Base-by-base conservation (phyloP, 1,140 invertebrate genomes). In the Ostrea edulis region DNA sequence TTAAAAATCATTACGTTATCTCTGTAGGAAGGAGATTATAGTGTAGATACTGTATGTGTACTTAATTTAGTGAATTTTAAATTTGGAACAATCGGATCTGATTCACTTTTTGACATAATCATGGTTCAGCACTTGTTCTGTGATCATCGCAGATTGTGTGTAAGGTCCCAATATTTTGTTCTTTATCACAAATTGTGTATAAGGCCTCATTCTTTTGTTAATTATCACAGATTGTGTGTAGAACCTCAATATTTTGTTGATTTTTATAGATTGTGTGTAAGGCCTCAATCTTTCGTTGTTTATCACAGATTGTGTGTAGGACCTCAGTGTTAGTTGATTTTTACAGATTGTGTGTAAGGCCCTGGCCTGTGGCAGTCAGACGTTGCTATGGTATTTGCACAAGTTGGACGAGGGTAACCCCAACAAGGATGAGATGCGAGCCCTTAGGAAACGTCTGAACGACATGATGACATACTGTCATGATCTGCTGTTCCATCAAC, bases 341-440 rank as follows among this genome's bases (percentile, higher is more conserved):
- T 90, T 90, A 22, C 96, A 98, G 96, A 97, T 98, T 85, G 96
- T 98, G 52, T 97, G 98, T 91, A 98, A 98, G 94, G 98, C 97
- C 88, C 97, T 99, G 89, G 97, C 97, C 90, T 96, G 97, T 29
- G 98, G 97, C 92, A 98, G 97, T 93, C 98, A 97, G 95, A 97
- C 97, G 0, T 96, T 99, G 68, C 96, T 98, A 88, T 99, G 98
- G 98, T 97, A 97, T 90, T 96, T 98, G 86, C 96, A 97, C 93
- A 96, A 97, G 90, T 93, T 98, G 20, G 97, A 98, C 95, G 97
- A 98, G 92, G 96, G 95, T 25, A 95, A 95, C 87, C 95, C 94
- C n/a, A 94, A 94, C 82, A 91, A 93, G 95, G 93, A 94, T 62
- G 88, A 87, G 25, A 93, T 95, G 92, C 91, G 91, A 85, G 58